Conservation (phyloP, 1,140 invertebrate species). For the Anoplolepis gracilipes region DNA sequence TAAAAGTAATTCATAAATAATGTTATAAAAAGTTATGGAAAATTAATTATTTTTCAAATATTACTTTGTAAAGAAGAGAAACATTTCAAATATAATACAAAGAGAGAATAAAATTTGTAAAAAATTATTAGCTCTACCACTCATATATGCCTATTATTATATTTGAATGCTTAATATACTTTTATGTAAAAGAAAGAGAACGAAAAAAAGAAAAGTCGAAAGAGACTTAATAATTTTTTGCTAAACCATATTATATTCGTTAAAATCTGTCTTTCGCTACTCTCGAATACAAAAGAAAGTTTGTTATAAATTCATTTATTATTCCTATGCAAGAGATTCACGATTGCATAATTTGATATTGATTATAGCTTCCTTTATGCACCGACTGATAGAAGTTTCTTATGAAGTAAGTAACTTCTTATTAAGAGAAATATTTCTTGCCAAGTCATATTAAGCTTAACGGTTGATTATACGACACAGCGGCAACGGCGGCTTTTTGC, state of each 20-base stretch:
- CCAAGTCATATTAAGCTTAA: constrained; percentile 7
- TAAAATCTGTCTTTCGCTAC: constrained; percentile 19
- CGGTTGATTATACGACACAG: background rate
- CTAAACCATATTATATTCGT: background rate
- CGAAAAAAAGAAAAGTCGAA: background rate
- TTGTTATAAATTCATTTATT: constrained; percentile 34
- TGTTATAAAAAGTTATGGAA: background rate
- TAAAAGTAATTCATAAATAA: constrained; percentile 28
- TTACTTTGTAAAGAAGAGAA: background rate
- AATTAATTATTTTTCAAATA: constrained; percentile 14
- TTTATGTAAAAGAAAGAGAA: background rate
- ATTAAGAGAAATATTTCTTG: constrained; percentile 25
- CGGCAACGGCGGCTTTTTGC: background rate
- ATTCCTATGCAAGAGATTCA: constrained; percentile 16
- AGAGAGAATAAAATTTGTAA: background rate
- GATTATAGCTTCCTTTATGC: constrained; percentile 31
- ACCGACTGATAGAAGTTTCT: background rate
- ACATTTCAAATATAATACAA: background rate
- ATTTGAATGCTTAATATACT: constrained; percentile 17
- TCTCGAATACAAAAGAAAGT: constrained; percentile 8
- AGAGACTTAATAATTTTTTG: background rate
- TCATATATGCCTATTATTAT: background rate
- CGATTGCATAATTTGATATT: constrained; percentile 42
- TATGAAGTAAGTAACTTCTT: background rate
- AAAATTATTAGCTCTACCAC: background rate